A percentile compares a stretch with the other conserved stretches of the same genome.
Conservation (phyloP, 92 coral and sea anemone species). For the Nematostella vectensis region DNA sequence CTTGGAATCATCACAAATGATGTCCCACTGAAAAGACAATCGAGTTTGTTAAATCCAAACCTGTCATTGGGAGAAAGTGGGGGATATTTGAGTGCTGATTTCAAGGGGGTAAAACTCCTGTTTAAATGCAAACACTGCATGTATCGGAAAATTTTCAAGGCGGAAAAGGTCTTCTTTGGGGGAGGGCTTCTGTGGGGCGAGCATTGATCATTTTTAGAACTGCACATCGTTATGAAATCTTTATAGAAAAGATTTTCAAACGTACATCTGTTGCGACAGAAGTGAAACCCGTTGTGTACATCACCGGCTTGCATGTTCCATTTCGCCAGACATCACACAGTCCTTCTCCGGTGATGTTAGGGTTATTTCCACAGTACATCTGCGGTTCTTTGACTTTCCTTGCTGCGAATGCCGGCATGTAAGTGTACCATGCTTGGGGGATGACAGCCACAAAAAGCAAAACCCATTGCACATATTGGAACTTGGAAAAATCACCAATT, state of each 20-base stretch:
- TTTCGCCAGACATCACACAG: slow-evolving; percentile 35
- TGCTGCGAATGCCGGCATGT: slow-evolving; percentile 92
- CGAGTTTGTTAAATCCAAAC: no score
- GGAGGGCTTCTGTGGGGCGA: no score
- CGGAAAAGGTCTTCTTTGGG: no score
- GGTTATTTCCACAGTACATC: slow-evolving; percentile 44
- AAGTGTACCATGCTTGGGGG: slow-evolving; percentile 95
- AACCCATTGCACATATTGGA: slow-evolving; percentile 86
- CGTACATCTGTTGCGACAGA: slow-evolving; percentile 97
- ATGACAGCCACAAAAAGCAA: slow-evolving; percentile 69
- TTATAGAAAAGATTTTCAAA: no score
- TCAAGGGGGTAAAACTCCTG: no score
- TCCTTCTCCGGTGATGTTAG: slow-evolving; percentile 28
- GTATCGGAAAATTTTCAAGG: no score
- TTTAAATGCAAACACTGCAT: no score
- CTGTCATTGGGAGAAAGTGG: no score
- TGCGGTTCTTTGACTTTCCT: slow-evolving; percentile 63
- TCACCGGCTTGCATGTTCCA: slow-evolving; percentile 46
- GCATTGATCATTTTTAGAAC: no score
- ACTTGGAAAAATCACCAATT: slow-evolving; percentile 80
- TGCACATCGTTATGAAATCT: no score
- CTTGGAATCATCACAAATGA: slow-evolving; percentile 80
- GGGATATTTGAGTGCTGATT: no score
- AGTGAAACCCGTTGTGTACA: slow-evolving; percentile 55
- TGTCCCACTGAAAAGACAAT: slow-evolving; percentile 61